Evolutionary conservation across 92 coral and sea anemone species (phyloP), one percentile per base, ranked within the genome.

Genomic region (Epizoanthus fatuus): DNA sequence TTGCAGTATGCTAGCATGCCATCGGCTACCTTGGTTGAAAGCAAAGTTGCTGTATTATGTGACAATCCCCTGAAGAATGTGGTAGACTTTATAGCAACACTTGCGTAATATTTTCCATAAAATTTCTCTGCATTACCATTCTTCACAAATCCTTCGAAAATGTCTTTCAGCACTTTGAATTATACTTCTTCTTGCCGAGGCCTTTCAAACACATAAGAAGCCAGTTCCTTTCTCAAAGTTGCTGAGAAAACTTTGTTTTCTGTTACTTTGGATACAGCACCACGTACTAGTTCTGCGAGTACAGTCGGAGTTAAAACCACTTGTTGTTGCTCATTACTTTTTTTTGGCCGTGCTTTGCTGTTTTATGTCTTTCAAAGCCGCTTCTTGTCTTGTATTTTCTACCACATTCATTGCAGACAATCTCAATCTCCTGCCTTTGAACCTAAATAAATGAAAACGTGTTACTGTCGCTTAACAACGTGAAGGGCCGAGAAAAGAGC

Each of bases 41-140:
- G 67, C 63, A 86, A 38, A 51, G 90, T 79, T 45, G 69, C 89
- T 74, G 82, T 58, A 84, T 79, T 79, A 19, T 68, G 42, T 42
- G 81, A 84, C 17, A 84, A 60, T 54, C 85, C 86, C 37, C 59
- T 69, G 44, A 79, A 80, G 59, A 75, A 78, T 7, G 25, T 45
- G 29, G 85, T 79, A 25, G 89, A 70, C n/a, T n/a, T n/a, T 14
- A 90, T 20, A 16, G 89, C 51, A 20, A 90, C 79, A 52, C 63
- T 57, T 68, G 67, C 53, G 78, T 25, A 86, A 70, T 59, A 79
- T 55, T 85, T 85, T 14, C 85, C 80, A 85, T 84, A 89, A 78
- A 85, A 89, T 69, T 75, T 84, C 76, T 86, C 90, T 32, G 74
- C 56, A 42, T 89, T 71, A 17, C 91, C 86, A 63, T 91, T 91